Evolutionary conservation across 2,888 invertebrate genomes (phyloP), one percentile per base, ranked within the genome.

Genomic region (Pegoplata infirma): DNA sequence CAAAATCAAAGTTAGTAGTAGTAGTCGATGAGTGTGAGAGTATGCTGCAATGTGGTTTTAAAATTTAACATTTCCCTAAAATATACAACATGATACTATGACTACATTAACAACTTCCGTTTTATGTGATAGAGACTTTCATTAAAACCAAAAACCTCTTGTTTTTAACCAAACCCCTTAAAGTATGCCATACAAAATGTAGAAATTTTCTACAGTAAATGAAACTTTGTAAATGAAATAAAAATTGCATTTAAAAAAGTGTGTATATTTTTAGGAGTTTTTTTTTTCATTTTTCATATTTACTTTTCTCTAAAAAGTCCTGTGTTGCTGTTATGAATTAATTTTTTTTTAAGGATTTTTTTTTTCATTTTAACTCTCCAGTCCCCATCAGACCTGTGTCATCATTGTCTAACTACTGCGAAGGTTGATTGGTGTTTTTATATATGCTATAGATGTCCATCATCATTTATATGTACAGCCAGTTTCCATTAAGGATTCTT

Each of bases 381-480:
- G 28, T 8, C 36, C 47, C 36, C 47, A 47, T 56, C 21, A 56
- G 46, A 55, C 55, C 17, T 67, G 53, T 67, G 53, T 67, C 55
- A 56, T 47, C 55, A 32, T 56, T 56, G 16, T 12, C 10, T 23
- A 61, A 46, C 46, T 46, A 28, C 17, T 17, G 16, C 17, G 3
- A 47, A 61, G 25, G 17, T n/a, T 44, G 47, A 17, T 3, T 28
- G 16, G 61, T 16, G 59, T 46, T 44, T 23, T 17, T 28, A n/a
- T 47, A 10, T 14, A 14, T 32, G 14, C 47, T 19, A 64, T 40
- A 36, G 56, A 47, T 56, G 72, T 63, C 72, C 44, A 56, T 72
- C 64, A 49, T 72, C 72, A 64, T 63, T 64, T 72, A 47, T 28
- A 32, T 55, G 32, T 23, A 63, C 55, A 71, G 36, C 23, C 55